These are phyloP conservation scores for Stomatorhinus walkeri DNA, from an alignment of 2,797 vertebrate genomes.

Conservation along the genomic window DNA sequence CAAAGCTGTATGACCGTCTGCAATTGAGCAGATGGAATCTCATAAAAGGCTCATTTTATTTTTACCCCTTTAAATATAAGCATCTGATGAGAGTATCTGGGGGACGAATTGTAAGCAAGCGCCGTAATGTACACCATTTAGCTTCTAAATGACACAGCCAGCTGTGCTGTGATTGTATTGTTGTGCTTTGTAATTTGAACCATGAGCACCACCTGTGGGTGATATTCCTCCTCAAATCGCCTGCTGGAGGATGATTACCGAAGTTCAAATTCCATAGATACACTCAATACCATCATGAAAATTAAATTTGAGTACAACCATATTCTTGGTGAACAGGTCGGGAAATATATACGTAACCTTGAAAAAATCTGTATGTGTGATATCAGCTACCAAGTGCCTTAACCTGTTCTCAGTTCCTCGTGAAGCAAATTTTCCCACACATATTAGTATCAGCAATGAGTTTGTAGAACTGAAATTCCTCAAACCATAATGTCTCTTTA, in stretches of 20 bases:
- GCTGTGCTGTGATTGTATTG: neutral
- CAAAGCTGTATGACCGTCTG: neutral
- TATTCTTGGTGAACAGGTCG: neutral
- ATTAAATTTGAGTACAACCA: neutral
- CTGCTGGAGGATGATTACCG: neutral
- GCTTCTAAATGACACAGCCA: conserved; percentile 7
- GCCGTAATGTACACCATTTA: neutral
- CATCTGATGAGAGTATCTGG: neutral
- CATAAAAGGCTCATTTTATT: neutral
- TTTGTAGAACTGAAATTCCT: neutral
- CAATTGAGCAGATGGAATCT: neutral
- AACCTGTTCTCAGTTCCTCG: neutral
- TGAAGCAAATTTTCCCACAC: neutral
- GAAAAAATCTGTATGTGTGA: neutral
- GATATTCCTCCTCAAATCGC: neutral
- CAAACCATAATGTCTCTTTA: neutral
- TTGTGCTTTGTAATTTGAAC: neutral
- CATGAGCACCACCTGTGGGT: conserved; percentile 13
- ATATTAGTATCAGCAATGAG: neutral
- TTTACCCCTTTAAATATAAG: neutral
- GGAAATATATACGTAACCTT: neutral
- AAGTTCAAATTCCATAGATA: neutral
- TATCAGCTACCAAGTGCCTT: neutral
- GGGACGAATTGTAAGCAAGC: neutral
- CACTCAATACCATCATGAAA: neutral